Base-by-base conservation (phyloP, 2,113 vertebrate genomes). In the Empidonax alnorum region DNA sequence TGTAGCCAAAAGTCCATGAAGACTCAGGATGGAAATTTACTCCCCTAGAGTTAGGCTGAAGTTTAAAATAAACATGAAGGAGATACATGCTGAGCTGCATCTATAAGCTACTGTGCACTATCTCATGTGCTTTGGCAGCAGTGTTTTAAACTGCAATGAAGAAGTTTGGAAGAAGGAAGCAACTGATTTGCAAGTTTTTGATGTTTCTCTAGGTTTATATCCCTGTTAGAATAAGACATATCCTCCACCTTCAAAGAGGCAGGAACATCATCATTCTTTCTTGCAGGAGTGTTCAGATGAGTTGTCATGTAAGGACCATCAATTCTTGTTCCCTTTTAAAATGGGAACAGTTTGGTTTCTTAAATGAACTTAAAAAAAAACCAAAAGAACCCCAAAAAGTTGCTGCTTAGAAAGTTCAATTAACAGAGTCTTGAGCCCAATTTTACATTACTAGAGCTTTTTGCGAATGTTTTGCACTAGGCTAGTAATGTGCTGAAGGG, bases 11-110 rank as follows among this genome's bases (percentile, higher is more conserved):
- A 84, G 59, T 44, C 55, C 24, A 33, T 63, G 75, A 56, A 63
- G 82, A 21, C 79, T 87, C 68, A 25, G 59, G 59, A 59, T 86
- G 93, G 82, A 95, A 93, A 93, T 90, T 63, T 93, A 84, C 59
- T 94, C 75, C 24, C 22, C 6, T 53, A 61, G 69, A n/a, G 44
- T 47, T 92, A 76, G 55, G 5, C 39, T 59, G 68, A 86, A 37
- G 47, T 95, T 87, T 95, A 83, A 83, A 90, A 62, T 90, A 92
- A 92, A 63, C 3, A 0, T 39, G 33, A 47, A 83, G 78, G 42
- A 79, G 67, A 66, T 23, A 16, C 10, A 44, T 12, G n/a, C 31
- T 46, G 63, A 75, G n/a, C 42, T 82, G 30, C 46, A 24, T 79
- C 33, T 52, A 0, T 50, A 30, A 67, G 41, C 41, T 80, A 16